phyloP scores from a whole-genome alignment of 2,888 invertebrate species.

The Polymixis lichenea region DNA sequence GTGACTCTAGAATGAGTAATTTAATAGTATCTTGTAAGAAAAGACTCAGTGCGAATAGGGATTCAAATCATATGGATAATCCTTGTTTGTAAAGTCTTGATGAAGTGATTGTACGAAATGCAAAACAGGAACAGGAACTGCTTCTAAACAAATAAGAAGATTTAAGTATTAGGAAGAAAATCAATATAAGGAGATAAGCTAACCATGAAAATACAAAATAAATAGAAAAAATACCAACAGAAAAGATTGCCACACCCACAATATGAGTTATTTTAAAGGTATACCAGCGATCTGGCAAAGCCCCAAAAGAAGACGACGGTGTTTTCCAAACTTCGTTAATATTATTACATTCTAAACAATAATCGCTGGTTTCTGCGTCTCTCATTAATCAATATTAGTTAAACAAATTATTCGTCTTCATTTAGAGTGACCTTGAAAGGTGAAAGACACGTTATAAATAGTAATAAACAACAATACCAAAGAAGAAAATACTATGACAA shows the following conservation, averaged over 20 bases:
- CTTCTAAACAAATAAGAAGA: neutral
- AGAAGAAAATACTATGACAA: constrained; percentile 12
- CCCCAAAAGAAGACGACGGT: constrained; percentile 40
- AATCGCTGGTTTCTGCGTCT: constrained; percentile 31
- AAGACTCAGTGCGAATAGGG: neutral
- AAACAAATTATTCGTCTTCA: constrained; percentile 35
- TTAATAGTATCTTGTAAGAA: neutral
- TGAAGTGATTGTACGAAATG: neutral
- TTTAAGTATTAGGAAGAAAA: neutral
- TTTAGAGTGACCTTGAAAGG: constrained; percentile 46
- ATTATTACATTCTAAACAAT: constrained; percentile 52
- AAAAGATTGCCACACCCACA: constrained; percentile 22
- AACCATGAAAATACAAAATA: constrained; percentile 8
- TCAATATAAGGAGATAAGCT: neutral
- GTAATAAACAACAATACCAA: neutral
- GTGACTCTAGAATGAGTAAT: constrained; percentile 35
- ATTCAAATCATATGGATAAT: constrained; percentile 2
- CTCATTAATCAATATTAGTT: constrained; percentile 51
- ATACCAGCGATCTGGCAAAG: constrained; percentile 54
- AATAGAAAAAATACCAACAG: constrained; percentile 8
- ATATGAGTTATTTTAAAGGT: constrained; percentile 20
- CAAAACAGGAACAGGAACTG: neutral
- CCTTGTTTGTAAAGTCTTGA: neutral
- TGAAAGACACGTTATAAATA: constrained; percentile 18
- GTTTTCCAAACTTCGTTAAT: constrained; percentile 48